Percentiles rank a stretch among this genome's conserved stretches.
Conservation (phyloP, 2,797 vertebrate genomes). For the Acanthurus lineatus region DNA sequence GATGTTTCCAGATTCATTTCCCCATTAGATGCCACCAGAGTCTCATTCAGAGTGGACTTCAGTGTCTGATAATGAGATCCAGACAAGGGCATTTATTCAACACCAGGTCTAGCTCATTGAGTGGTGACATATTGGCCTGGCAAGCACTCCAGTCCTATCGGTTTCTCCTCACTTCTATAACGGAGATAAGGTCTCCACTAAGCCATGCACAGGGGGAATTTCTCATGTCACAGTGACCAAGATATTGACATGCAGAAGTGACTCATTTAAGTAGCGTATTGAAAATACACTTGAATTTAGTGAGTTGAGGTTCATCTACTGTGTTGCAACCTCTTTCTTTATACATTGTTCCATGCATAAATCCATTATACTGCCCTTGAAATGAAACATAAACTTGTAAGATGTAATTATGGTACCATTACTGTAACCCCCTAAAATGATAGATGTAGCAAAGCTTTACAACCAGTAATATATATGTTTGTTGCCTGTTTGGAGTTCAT, state of each 20-base stretch:
- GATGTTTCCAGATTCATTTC: constrained; percentile 54
- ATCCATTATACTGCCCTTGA: background rate
- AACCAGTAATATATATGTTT: too few species aligned
- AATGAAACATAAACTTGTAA: background rate
- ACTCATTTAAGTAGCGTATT: constrained; percentile 1
- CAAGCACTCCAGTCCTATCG: constrained; percentile 41
- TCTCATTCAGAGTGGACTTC: constrained; percentile 49
- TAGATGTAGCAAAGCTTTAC: too few species aligned
- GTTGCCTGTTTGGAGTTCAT: background rate
- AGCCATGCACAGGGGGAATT: background rate
- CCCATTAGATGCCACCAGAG: constrained; percentile 42
- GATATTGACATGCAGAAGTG: constrained; percentile 20
- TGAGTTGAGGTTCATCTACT: background rate
- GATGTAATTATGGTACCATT: background rate
- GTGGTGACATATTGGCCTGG: constrained; percentile 52
- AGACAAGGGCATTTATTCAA: constrained; percentile 54
- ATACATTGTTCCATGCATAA: background rate
- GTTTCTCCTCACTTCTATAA: constrained; percentile 39
- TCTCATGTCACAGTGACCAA: constrained; percentile 15
- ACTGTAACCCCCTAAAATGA: background rate
- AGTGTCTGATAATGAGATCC: constrained; percentile 59
- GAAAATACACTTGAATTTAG: background rate
- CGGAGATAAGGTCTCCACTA: constrained; percentile 38
- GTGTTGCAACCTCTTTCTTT: background rate
- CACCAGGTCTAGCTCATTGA: constrained; percentile 58